These are phyloP conservation scores for Bergia sp. DNA, from an alignment of 92 coral and sea anemone genomes.

Conservation along the genomic window DNA sequence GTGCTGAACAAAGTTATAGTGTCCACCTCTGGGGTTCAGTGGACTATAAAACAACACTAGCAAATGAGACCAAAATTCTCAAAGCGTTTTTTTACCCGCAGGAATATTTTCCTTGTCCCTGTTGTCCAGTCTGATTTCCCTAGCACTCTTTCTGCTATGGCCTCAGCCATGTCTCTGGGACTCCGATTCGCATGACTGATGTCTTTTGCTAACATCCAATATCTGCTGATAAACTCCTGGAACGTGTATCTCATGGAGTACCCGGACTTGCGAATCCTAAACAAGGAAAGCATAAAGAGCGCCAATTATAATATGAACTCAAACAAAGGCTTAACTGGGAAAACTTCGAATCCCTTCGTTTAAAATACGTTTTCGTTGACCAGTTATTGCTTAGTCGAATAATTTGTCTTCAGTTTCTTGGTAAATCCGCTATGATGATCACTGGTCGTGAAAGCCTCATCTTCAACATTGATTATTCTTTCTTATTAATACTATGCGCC, in stretches of 20 bases:
- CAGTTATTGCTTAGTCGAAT: no score
- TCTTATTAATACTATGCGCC: no score
- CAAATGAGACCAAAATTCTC: not conserved
- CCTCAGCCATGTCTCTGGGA: slow-evolving; percentile 15
- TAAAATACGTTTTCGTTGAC: no score
- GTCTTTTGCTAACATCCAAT: slow-evolving; percentile 40
- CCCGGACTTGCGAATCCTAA: slow-evolving; percentile 46
- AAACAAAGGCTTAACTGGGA: no score
- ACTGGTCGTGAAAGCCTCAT: no score
- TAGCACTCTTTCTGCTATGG: slow-evolving; percentile 35
- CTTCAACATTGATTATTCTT: no score
- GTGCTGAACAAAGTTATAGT: no score
- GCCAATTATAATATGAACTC: not conserved
- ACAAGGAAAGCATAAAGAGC: not conserved
- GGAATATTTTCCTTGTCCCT: slow-evolving; percentile 38
- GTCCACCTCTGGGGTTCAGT: no score
- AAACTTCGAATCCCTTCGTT: no score
- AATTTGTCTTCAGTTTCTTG: no score
- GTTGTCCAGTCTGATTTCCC: slow-evolving; percentile 44
- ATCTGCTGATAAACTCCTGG: slow-evolving; percentile 33
- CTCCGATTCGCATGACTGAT: slow-evolving; percentile 3
- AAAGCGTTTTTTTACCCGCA: slow-evolving; percentile 1
- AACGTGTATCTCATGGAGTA: slow-evolving; percentile 40
- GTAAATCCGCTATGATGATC: no score
- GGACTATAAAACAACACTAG: no score